These are phyloP conservation scores for Anguilla marmorata DNA, from an alignment of 2,797 vertebrate species.

Conservation along the genomic window DNA sequence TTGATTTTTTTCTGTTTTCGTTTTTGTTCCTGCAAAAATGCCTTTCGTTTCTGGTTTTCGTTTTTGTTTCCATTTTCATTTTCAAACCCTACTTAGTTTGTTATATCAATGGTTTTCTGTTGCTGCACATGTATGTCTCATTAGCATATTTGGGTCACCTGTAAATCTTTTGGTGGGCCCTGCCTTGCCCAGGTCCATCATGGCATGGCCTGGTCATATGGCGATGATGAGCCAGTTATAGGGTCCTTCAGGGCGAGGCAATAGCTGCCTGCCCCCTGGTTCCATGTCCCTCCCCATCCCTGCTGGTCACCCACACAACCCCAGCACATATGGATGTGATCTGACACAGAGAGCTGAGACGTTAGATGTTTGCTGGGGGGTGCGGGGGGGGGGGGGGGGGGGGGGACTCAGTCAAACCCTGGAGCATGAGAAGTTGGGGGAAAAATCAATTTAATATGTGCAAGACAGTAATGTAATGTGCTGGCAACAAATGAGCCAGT, in stretches of 20 bases:
- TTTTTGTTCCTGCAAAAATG: no score
- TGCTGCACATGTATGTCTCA: no score
- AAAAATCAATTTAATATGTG: slow-evolving; percentile 20
- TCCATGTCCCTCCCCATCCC: slow-evolving; percentile 24
- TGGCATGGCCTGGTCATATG: slow-evolving; percentile 22
- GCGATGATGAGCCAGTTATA: slow-evolving; percentile 14
- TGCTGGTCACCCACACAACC: slow-evolving; percentile 32
- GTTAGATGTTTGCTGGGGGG: slow-evolving; percentile 29
- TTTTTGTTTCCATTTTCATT: no score
- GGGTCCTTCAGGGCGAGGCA: slow-evolving; percentile 14
- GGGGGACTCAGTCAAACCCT: not conserved
- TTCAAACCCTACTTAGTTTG: no score
- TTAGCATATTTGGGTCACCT: no score
- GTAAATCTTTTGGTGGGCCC: no score
- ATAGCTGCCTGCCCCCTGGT: not conserved
- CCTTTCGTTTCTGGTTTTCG: no score
- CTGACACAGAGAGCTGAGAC: slow-evolving; percentile 22
- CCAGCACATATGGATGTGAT: slow-evolving; percentile 38
- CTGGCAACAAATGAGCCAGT: slow-evolving; percentile 16
- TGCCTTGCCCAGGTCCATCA: not conserved
- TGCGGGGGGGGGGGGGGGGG: not conserved
- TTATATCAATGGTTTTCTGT: no score
- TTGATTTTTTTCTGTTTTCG: no score
- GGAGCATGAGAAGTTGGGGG: slow-evolving; percentile 25
- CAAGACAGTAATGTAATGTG: not conserved